Conservation (phyloP, 2,888 invertebrate species). For the Andrena chrysosceles region DNA sequence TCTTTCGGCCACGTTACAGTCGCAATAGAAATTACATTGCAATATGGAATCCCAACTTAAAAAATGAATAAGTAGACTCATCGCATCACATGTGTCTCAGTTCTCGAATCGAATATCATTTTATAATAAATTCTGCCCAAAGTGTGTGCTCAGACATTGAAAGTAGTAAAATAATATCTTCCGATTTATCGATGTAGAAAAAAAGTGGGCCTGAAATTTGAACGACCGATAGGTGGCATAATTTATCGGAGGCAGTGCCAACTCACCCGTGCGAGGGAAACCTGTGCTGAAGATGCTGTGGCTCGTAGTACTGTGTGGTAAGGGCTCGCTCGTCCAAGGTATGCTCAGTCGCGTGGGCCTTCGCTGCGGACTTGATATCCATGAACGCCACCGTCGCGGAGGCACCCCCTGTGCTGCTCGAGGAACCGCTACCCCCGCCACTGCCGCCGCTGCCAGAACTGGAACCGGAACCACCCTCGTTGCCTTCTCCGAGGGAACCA, state of each 20-base stretch:
- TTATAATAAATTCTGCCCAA: too few species aligned
- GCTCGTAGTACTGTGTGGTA: slow-evolving; percentile 97
- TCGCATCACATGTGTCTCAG: too few species aligned
- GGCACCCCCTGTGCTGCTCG: slow-evolving; percentile 88
- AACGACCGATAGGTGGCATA: too few species aligned
- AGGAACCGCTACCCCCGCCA: slow-evolving; percentile 85
- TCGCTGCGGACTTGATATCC: slow-evolving; percentile 98
- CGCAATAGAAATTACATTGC: neutral
- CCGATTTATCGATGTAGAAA: too few species aligned
- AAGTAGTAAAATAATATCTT: too few species aligned
- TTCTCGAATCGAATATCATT: too few species aligned
- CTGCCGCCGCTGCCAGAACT: slow-evolving; percentile 79
- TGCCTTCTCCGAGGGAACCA: slow-evolving; percentile 86
- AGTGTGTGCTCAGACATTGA: too few species aligned
- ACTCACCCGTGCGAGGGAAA: slow-evolving; percentile 86
- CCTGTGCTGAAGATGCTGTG: slow-evolving; percentile 86
- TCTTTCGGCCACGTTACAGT: slow-evolving; percentile 10
- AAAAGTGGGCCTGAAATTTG: too few species aligned
- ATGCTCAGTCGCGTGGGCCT: slow-evolving; percentile 96
- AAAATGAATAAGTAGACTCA: too few species aligned
- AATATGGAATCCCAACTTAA: too few species aligned
- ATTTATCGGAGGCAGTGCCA: neutral
- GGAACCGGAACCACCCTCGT: slow-evolving; percentile 82
- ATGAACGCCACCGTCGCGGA: slow-evolving; percentile 97
- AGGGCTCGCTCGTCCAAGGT: slow-evolving; percentile 94